Percentiles rank a stretch among this genome's conserved stretches.
These are phyloP conservation scores for Nanorana parkeri DNA, from an alignment of 2,113 vertebrate genomes.

Conservation along the genomic window DNA sequence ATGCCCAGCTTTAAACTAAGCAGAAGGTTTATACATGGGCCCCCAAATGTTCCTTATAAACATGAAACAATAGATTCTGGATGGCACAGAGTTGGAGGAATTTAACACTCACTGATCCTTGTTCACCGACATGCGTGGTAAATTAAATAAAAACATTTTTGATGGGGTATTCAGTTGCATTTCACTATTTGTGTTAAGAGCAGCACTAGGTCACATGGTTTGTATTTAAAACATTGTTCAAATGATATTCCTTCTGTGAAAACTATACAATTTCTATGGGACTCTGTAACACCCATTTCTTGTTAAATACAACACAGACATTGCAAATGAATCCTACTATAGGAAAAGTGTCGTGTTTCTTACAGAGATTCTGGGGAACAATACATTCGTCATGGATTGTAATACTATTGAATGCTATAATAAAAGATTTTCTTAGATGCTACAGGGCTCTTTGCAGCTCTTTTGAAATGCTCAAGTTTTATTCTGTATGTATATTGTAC, in stretches of 20 bases:
- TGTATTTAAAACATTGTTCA: too few species aligned
- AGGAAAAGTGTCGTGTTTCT: neutral
- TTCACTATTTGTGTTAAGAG: too few species aligned
- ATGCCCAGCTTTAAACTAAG: too few species aligned
- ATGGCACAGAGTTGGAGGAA: too few species aligned
- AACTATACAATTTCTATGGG: neutral
- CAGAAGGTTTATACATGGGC: too few species aligned
- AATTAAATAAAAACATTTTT: too few species aligned
- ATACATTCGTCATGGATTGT: slow-evolving; percentile 42
- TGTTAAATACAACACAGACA: slow-evolving; percentile 24
- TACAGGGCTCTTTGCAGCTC: slow-evolving; percentile 7
- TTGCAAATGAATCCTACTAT: slow-evolving; percentile 4
- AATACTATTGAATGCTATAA: slow-evolving; percentile 36
- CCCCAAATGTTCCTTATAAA: too few species aligned
- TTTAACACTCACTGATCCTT: too few species aligned
- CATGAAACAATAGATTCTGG: too few species aligned
- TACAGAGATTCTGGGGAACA: slow-evolving; percentile 13
- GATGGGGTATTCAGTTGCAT: too few species aligned
- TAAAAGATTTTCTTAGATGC: slow-evolving; percentile 40
- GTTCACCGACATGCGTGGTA: too few species aligned
- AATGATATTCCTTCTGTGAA: neutral
- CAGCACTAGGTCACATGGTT: too few species aligned
- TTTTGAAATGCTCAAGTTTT: slow-evolving; percentile 1
- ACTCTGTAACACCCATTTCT: neutral
- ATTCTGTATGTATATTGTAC: slow-evolving; percentile 15